Percentiles rank a stretch among this genome's conserved stretches.
These are phyloP conservation scores for Halichoerus grypus DNA, from an alignment of 2,113 vertebrate species.

Conservation along the genomic window DNA sequence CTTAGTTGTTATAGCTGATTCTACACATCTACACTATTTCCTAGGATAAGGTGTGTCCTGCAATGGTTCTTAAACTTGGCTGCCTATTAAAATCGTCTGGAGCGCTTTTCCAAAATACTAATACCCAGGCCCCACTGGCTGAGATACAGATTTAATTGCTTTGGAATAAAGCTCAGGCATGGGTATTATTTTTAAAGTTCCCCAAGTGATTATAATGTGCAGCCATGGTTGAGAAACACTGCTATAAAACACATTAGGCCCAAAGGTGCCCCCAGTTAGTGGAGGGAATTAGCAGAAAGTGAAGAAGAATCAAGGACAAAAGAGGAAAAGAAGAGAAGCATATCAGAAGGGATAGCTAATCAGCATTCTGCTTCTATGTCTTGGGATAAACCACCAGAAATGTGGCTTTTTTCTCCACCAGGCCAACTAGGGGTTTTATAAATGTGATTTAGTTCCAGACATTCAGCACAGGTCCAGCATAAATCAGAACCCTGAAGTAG, in stretches of 20 bases:
- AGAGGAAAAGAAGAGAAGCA: neutral
- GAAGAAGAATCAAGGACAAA: conserved; percentile 61
- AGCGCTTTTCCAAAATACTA: conserved; percentile 46
- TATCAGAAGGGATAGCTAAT: neutral
- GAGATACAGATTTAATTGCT: conserved; percentile 57
- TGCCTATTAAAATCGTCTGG: neutral
- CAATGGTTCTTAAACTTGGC: conserved; percentile 45
- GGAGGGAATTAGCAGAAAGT: conserved; percentile 38
- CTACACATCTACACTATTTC: conserved; percentile 52
- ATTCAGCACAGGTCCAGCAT: neutral
- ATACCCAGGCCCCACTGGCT: neutral
- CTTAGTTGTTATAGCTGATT: conserved; percentile 7
- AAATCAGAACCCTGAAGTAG: conserved; percentile 26
- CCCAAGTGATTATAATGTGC: conserved; percentile 38
- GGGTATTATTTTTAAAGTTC: conserved; percentile 34
- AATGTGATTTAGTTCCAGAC: neutral
- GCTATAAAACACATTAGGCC: conserved; percentile 56
- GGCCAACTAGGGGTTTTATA: neutral
- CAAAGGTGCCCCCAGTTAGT: neutral
- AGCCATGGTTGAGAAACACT: conserved; percentile 48
- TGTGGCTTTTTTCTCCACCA: neutral
- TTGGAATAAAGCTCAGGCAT: conserved; percentile 33
- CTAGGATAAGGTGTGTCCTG: conserved; percentile 10
- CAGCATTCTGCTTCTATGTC: neutral
- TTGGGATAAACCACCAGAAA: conserved; percentile 24